These are phyloP conservation scores for Herminia tarsipennalis DNA, from an alignment of 2,888 invertebrate genomes.

Conservation along the genomic window DNA sequence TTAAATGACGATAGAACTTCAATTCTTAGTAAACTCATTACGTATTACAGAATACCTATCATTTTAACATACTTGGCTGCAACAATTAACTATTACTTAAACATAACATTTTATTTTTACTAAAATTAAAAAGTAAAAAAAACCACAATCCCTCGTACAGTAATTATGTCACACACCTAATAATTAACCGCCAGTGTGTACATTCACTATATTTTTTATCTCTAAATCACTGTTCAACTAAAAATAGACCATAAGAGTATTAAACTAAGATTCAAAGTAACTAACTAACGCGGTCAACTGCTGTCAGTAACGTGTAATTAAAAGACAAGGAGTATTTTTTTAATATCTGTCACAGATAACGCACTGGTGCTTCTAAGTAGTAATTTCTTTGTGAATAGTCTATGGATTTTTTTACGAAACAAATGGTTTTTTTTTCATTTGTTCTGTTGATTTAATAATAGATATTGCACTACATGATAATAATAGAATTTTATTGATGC, in stretches of 20 bases:
- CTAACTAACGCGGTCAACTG: conserved; percentile 25
- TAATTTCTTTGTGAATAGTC: conserved; percentile 52
- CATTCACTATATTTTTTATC: conserved; percentile 58
- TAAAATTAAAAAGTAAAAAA: conserved; percentile 52
- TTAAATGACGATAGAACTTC: background rate
- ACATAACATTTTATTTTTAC: conserved; percentile 43
- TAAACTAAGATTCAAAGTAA: conserved; percentile 45
- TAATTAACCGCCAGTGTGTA: conserved; percentile 61
- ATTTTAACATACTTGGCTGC: conserved; percentile 15
- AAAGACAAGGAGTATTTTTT: conserved; percentile 60
- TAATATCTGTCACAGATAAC: conserved; percentile 59
- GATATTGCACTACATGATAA: no score
- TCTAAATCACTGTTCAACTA: conserved; percentile 42
- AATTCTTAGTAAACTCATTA: background rate
- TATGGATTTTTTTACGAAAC: conserved; percentile 38
- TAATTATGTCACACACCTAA: conserved; percentile 70
- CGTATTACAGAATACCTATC: conserved; percentile 3
- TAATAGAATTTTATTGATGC: no score
- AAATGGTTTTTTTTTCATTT: conserved; percentile 16
- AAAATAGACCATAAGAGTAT: conserved; percentile 48
- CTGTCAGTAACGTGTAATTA: conserved; percentile 57
- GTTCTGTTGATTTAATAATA: conserved; percentile 8
- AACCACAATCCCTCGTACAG: conserved; percentile 46
- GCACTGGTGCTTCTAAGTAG: conserved; percentile 51
- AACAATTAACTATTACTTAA: conserved; percentile 31